Evolutionary conservation across 2,888 invertebrate genomes (phyloP).

Genomic region (Drosophila aldrichi): DNA sequence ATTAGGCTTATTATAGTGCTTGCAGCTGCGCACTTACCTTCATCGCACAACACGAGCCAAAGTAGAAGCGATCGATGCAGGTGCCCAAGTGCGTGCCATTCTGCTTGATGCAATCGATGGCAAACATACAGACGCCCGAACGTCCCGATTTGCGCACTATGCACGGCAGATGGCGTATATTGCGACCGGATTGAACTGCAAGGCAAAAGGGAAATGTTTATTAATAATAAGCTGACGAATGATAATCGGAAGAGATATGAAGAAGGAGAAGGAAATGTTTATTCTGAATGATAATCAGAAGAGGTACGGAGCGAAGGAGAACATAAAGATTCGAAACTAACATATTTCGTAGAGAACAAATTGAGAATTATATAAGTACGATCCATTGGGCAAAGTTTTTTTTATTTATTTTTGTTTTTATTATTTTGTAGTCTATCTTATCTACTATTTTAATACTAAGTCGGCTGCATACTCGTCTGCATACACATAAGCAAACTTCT

Average conservation of each 20-base stretch:
- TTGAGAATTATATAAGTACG: too few relatives aligned
- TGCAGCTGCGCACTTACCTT: conserved; percentile 83
- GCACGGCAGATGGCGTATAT: conserved; percentile 95
- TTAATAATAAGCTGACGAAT: background rate
- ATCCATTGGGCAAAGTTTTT: too few relatives aligned
- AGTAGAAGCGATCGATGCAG: conserved; percentile 96
- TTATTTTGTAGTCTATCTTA: too few relatives aligned
- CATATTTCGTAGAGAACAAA: too few relatives aligned
- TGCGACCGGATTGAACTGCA: conserved; percentile 92
- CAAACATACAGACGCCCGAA: conserved; percentile 96
- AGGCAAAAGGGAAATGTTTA: conserved; percentile 3
- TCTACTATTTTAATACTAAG: too few relatives aligned
- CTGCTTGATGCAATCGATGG: conserved; percentile 95
- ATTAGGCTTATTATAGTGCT: background rate
- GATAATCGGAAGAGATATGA: background rate
- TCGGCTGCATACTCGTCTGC: too few relatives aligned
- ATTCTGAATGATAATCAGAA: too few relatives aligned
- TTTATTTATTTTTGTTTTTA: too few relatives aligned
- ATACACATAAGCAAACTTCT: too few relatives aligned
- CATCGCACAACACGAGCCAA: conserved; percentile 95
- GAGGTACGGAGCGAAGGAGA: too few relatives aligned
- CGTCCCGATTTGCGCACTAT: conserved; percentile 92
- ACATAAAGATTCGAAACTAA: too few relatives aligned
- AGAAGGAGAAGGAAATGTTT: too few relatives aligned
- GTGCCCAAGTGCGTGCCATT: conserved; percentile 96